Evolutionary conservation across 2,888 invertebrate species (phyloP), one percentile per base, ranked within the genome.

Genomic region (Pseudococcus jackbeardsleyi): DNA sequence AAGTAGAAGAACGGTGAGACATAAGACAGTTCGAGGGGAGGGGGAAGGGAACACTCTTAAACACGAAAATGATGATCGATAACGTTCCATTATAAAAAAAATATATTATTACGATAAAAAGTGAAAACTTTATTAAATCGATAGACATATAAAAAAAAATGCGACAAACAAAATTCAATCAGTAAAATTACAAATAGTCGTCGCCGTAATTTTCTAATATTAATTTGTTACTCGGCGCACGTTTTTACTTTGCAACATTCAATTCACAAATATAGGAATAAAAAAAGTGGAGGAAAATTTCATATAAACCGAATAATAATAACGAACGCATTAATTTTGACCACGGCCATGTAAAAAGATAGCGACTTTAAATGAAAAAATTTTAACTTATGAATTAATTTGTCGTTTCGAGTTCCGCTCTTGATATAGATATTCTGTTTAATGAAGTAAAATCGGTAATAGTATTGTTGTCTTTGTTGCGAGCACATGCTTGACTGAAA

Each of bases 71-170:
- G 79, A 82, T 82, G 46, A 82, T 82, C 79, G 46, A 82, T 82
- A 82, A 82, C 79, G 46, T 82, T 82, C 79, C 79, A 82, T 82
- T 82, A 82, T n/a, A 82, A 82, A 82, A 79, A 82, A 82, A 82
- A 46, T 12, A 72, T 6, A 33, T 68, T 82, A 82, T 82, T 82
- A 82, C 79, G 79, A 82, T 79, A 88, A 82, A 87, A 88, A 88
- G 88, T 88, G 88, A 82, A 88, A 88, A 88, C 77, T 88, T 54
- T 88, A 88, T 82, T 88, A 72, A 82, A 82, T 33, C 79, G 79
- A 82, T 79, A 88, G 22, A 19, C 33, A 50, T n/a, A 15, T 33
- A 54, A 48, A 79, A 82, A 88, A 88, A 88, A 88, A 88, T 79
- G 54, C 88, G 88, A 87, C 87, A 77, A 79, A 79, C 59, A 48